Conservation (phyloP, 1,140 invertebrate genomes). For the Nasonia vitripennis region DNA sequence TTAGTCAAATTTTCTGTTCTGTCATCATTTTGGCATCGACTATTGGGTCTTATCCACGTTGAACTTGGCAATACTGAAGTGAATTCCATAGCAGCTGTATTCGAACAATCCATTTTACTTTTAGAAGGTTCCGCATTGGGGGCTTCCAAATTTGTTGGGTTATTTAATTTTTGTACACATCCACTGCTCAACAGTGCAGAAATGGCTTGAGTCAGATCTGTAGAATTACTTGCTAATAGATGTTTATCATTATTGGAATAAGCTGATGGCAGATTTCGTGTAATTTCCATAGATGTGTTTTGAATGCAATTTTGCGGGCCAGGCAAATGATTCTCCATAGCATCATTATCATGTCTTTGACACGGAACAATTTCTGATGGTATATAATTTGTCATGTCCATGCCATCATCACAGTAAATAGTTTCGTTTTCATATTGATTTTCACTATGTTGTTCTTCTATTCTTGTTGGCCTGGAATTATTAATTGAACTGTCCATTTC, state of each 20-base stretch:
- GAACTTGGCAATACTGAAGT: constrained; percentile 43
- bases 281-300: constrained; percentile 45
- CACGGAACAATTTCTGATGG: constrained; percentile 7
- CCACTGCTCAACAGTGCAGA: constrained; percentile 17
- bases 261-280: constrained; percentile 27
- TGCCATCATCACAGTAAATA: constrained; percentile 45
- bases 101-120: constrained; percentile 1
- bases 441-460: neutral
- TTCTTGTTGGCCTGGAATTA: neutral
- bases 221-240: neutral
- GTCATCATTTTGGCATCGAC: neutral
- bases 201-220: constrained; percentile 18
- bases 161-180: neutral
- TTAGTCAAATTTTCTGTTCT: constrained; percentile 23
- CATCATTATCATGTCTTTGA: neutral
- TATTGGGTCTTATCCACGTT: constrained; percentile 32
- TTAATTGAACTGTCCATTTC: constrained; percentile 21
- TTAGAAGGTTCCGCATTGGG: neutral
- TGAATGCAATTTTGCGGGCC: constrained; percentile 29
- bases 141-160: neutral
- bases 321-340: neutral
- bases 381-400: constrained; percentile 39
- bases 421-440: constrained; percentile 13
- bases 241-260: constrained; percentile 25
- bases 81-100: constrained; percentile 49